Conservation (phyloP, 2,888 invertebrate species). For the Nematopogon swammerdamellus region DNA sequence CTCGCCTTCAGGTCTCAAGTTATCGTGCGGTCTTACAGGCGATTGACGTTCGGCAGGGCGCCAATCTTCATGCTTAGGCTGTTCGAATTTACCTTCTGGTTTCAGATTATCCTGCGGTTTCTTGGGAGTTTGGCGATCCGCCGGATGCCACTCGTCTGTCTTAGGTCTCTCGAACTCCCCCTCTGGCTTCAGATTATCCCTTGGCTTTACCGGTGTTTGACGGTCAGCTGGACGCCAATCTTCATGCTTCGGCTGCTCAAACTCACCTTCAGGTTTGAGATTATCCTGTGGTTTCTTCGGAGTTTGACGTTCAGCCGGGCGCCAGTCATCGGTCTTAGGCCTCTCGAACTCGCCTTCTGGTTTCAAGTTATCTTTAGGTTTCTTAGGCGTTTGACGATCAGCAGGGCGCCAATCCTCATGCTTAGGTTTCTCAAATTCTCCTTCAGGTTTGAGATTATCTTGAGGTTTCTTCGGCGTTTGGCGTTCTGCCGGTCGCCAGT, state of each 20-base stretch:
- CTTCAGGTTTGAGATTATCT: constrained; percentile 30
- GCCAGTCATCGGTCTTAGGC: constrained; percentile 20
- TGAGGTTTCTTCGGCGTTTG: constrained; percentile 16
- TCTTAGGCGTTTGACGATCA: constrained; percentile 12
- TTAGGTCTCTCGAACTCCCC: constrained; percentile 52
- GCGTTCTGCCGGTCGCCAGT: constrained; percentile 29
- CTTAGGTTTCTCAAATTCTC: constrained; percentile 36
- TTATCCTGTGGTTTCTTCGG: constrained; percentile 37
- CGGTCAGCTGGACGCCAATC: constrained; percentile 26
- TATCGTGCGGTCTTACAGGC: constrained; percentile 34
- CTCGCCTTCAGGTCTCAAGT: constrained; percentile 54
- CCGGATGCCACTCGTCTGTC: constrained; percentile 21
- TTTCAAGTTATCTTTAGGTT: constrained; percentile 24
- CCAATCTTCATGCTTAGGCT: constrained; percentile 24
- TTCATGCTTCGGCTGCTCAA: constrained; percentile 29
- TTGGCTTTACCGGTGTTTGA: constrained; percentile 15
- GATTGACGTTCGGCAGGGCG: constrained; percentile 32
- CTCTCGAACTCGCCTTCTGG: constrained; percentile 34
- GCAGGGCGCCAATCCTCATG: constrained; percentile 20
- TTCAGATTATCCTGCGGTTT: constrained; percentile 30
- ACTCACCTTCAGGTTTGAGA: constrained; percentile 53
- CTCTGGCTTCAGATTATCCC: constrained; percentile 51
- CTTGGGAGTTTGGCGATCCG: constrained; percentile 28
- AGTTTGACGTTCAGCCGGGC: constrained; percentile 26
- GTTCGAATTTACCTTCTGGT: constrained; percentile 34